Evolutionary conservation across 2,113 vertebrate genomes (phyloP).

Genomic region (Hemiprocne comata): DNA sequence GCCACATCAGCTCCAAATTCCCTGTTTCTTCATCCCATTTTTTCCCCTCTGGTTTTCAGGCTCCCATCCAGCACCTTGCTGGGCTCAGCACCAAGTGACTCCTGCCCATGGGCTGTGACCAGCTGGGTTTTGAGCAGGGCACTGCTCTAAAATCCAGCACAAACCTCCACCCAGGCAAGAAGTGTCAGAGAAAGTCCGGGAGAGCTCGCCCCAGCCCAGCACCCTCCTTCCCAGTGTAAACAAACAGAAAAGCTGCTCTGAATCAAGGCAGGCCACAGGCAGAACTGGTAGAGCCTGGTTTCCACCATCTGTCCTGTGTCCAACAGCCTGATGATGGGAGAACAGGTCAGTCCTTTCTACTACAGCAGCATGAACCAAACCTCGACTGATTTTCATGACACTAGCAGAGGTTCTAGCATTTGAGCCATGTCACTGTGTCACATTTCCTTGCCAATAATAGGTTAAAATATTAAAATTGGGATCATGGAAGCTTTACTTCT

Average conservation of each 20-base stretch:
- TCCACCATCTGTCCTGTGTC: neutral
- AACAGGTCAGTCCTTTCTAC: neutral
- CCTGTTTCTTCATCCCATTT: neutral
- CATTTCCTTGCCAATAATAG: neutral
- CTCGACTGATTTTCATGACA: neutral
- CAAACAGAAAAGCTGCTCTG: neutral
- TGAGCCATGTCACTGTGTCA: neutral
- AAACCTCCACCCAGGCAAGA: neutral
- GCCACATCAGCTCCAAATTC: neutral
- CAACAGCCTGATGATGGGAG: neutral
- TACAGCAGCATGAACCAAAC: neutral
- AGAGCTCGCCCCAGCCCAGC: neutral
- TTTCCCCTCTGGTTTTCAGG: neutral
- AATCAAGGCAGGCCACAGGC: neutral
- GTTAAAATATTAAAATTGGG: neutral
- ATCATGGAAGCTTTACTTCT: neutral
- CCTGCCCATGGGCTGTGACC: accelerated
- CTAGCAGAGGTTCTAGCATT: neutral
- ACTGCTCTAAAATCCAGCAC: neutral
- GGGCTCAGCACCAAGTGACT: neutral
- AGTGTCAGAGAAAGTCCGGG: neutral
- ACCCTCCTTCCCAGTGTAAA: neutral
- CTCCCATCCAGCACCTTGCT: neutral
- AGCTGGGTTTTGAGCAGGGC: accelerated
- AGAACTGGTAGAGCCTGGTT: neutral